Conservation (phyloP, 2,113 vertebrate genomes). For the Campylomormyrus tamandua region DNA sequence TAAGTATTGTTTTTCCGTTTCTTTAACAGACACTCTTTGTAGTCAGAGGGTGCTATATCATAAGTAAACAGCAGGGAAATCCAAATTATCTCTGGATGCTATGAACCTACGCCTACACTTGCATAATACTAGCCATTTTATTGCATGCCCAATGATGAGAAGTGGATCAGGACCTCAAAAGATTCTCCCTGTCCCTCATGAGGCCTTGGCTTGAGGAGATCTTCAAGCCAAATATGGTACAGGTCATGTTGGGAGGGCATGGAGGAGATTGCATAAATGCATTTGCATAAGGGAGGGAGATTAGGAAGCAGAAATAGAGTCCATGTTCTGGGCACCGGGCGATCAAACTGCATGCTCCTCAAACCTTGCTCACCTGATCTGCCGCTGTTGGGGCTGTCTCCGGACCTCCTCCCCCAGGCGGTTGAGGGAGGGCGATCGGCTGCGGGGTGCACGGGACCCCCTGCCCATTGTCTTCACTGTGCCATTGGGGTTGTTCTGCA, state of each 20-base stretch:
- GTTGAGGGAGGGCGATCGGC: conserved; percentile 85
- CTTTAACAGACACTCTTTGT: not conserved
- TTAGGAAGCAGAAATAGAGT: not conserved
- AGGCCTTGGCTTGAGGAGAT: conserved; percentile 1
- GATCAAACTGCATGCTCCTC: not conserved
- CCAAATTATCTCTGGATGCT: not conserved
- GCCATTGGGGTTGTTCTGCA: conserved; percentile 80
- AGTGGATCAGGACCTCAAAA: not conserved
- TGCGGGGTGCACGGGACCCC: conserved; percentile 69
- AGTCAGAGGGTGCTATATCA: not conserved
- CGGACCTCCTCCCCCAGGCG: conserved; percentile 79
- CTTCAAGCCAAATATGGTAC: not conserved
- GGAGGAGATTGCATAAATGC: not conserved
- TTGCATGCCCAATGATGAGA: not conserved
- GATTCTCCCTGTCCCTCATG: not conserved
- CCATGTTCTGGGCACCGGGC: not conserved
- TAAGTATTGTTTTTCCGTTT: not conserved
- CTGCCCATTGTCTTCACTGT: conserved; percentile 73
- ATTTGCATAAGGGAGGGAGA: conserved; percentile 7
- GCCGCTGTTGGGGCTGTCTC: conserved; percentile 67
- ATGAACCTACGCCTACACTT: not conserved
- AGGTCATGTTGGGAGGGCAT: not conserved
- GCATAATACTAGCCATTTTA: not conserved
- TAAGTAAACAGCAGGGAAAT: not conserved
- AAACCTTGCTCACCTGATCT: conserved; percentile 61